Evolutionary conservation across 2,113 vertebrate species (phyloP).

Genomic region (Varanus salvator): DNA sequence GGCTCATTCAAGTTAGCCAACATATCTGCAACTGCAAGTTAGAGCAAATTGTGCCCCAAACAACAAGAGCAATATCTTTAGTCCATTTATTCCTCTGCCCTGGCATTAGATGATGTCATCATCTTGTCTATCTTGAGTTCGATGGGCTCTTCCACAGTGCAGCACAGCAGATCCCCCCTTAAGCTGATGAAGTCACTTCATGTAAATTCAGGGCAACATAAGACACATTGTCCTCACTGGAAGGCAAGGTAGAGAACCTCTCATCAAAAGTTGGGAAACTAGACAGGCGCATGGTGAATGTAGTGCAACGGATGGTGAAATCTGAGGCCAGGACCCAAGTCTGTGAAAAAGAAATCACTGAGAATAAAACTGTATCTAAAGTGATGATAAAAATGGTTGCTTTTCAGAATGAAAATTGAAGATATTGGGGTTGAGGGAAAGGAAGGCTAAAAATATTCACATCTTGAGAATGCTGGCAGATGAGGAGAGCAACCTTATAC

Average conservation of each 20-base stretch:
- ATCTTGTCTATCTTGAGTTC: slow-evolving; percentile 76
- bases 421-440: slow-evolving; percentile 70
- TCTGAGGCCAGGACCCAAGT: slow-evolving; percentile 84
- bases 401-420: slow-evolving; percentile 79
- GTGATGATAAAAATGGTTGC: slow-evolving; percentile 74
- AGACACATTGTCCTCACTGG: slow-evolving; percentile 82
- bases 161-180: slow-evolving; percentile 80
- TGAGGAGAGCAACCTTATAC: slow-evolving; percentile 65
- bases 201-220: slow-evolving; percentile 81
- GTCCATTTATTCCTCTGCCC: slow-evolving; percentile 76
- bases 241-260: slow-evolving; percentile 83
- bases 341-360: slow-evolving; percentile 86
- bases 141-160: slow-evolving; percentile 77
- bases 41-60: slow-evolving; percentile 69
- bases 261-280: slow-evolving; percentile 83
- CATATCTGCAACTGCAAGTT: slow-evolving; percentile 62
- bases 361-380: slow-evolving; percentile 83
- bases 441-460: slow-evolving; percentile 70
- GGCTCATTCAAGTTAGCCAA: slow-evolving; percentile 64
- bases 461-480: slow-evolving; percentile 71
- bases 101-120: slow-evolving; percentile 77
- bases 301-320: slow-evolving; percentile 83
- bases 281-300: slow-evolving; percentile 83
- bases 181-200: slow-evolving; percentile 79
- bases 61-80: slow-evolving; percentile 70